Evolutionary conservation across 2,797 vertebrate genomes (phyloP).

Genomic region (Melanotaenia trifasciata): DNA sequence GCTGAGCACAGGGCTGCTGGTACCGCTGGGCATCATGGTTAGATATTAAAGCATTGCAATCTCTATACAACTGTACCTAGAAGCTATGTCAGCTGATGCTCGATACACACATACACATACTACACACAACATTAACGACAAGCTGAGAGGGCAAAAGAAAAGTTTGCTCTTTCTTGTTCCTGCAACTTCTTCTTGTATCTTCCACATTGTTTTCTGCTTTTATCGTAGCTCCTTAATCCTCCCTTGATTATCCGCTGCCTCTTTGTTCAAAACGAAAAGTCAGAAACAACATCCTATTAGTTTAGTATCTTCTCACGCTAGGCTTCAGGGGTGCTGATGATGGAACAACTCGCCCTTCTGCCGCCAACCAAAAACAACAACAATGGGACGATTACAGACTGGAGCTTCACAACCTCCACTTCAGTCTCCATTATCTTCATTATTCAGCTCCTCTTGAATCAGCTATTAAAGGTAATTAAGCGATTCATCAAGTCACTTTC

Average conservation of each 20-base stretch:
- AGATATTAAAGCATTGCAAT: conserved; percentile 71
- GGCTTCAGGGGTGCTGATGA: conserved; percentile 47
- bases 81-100: conserved; percentile 70
- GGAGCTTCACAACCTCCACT: conserved; percentile 80
- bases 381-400: conserved; percentile 84
- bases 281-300: conserved; percentile 66
- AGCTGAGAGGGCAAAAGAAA: conserved; percentile 73
- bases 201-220: conserved; percentile 51
- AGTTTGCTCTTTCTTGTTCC: conserved; percentile 58
- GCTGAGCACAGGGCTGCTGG: conserved; percentile 61
- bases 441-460: conserved; percentile 90
- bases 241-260: conserved; percentile 54
- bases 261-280: conserved; percentile 44
- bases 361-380: conserved; percentile 72
- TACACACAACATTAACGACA: conserved; percentile 66
- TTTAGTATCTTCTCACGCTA: conserved; percentile 48
- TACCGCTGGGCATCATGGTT: conserved; percentile 70
- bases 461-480: conserved; percentile 94
- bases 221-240: conserved; percentile 70
- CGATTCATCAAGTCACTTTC: conserved; percentile 96
- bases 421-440: conserved; percentile 88
- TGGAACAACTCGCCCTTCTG: conserved; percentile 51
- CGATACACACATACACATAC: conserved; percentile 41
- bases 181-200: conserved; percentile 55
- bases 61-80: conserved; percentile 64